Evolutionary conservation across 2,888 invertebrate genomes (phyloP).

Genomic region (Odontocerum albicorne): DNA sequence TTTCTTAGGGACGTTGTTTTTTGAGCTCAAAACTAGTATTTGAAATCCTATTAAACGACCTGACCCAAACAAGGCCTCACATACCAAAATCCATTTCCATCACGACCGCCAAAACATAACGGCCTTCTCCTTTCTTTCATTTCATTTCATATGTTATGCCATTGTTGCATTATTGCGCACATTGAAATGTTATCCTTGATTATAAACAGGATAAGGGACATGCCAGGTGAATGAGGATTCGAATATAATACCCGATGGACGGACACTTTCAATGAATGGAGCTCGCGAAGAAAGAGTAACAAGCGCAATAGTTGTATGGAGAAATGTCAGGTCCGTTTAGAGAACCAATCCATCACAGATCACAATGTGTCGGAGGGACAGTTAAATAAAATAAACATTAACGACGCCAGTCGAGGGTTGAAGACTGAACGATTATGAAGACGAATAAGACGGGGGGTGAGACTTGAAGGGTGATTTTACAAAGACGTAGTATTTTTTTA

Average conservation of each 20-base stretch:
- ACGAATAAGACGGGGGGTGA: conserved; percentile 7
- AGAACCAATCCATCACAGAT: conserved; percentile 33
- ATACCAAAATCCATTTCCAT: conserved; percentile 28
- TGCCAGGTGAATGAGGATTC: conserved; percentile 14
- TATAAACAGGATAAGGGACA: conserved; percentile 34
- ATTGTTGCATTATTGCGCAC: conserved; percentile 21
- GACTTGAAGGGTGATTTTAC: conserved; percentile 2
- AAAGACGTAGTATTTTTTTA: too few species aligned
- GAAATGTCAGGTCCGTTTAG: conserved; percentile 30
- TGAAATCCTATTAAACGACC: conserved; percentile 25
- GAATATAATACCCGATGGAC: conserved; percentile 8
- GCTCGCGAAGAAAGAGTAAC: conserved; percentile 17
- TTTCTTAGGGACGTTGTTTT: too few species aligned
- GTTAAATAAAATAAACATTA: conserved; percentile 35
- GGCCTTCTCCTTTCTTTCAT: conserved; percentile 10
- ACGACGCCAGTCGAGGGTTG: conserved; percentile 2
- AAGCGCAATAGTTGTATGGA: conserved; percentile 17
- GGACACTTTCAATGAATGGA: conserved; percentile 33
- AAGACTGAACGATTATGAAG: neutral
- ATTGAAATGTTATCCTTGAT: conserved; percentile 32
- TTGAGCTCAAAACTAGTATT: neutral
- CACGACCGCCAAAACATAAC: conserved; percentile 22
- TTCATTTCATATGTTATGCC: conserved; percentile 18
- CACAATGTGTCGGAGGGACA: conserved; percentile 19
- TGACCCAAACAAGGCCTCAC: conserved; percentile 29